A percentile compares a stretch with the other conserved stretches of the same genome.
Evolutionary conservation across 2,113 vertebrate genomes (phyloP).

Genomic region (Rhinoptilus africanus): DNA sequence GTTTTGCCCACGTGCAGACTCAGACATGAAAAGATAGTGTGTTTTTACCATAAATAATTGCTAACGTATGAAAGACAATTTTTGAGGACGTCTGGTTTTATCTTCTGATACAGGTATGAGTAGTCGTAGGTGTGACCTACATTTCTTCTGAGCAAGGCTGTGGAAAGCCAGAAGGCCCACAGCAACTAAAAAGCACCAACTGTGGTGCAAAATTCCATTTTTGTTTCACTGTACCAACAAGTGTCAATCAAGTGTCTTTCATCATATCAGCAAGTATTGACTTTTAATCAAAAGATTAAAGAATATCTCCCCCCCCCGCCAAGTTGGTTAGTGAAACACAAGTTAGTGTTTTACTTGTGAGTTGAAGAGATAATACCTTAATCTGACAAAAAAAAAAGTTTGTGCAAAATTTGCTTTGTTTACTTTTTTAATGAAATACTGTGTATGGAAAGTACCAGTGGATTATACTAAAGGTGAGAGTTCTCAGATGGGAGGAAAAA

Average conservation of each 20-base stretch:
- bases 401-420: neutral
- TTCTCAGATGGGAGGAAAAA: neutral
- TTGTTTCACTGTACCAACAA: neutral
- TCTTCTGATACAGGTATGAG: neutral
- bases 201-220: neutral
- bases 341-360: neutral
- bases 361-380: neutral
- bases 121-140: neutral
- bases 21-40: accelerated
- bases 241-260: neutral
- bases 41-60: neutral
- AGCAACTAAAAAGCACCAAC: neutral
- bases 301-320: neutral
- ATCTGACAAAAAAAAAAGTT: neutral
- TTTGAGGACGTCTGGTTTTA: neutral
- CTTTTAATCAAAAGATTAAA: neutral
- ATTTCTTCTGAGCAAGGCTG: neutral
- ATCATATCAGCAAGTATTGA: neutral
- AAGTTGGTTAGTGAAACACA: neutral
- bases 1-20: neutral
- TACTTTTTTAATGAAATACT: neutral
- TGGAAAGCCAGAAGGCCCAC: neutral
- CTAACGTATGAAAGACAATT: neutral
- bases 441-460: neutral
- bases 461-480: neutral